Percentiles rank a stretch among this genome's conserved stretches.
phyloP scores from a whole-genome alignment of 2,888 invertebrate genomes.

The Sylvicola cinctus region DNA sequence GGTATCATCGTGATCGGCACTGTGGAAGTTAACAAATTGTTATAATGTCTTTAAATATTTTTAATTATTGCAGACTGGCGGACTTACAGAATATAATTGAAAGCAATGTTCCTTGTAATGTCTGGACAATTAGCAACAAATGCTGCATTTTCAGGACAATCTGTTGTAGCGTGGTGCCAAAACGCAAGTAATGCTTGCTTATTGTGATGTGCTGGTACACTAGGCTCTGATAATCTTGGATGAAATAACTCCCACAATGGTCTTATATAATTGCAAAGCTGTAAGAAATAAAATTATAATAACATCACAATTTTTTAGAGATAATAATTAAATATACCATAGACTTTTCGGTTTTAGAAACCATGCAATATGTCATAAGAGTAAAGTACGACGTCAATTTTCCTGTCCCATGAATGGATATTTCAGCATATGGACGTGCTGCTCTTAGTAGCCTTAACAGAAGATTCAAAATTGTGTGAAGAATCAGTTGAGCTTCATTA shows the following conservation, averaged over 20 bases:
- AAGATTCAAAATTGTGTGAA: conserved; percentile 51
- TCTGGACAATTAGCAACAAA: conserved; percentile 70
- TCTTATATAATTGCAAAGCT: conserved; percentile 83
- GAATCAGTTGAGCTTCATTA: conserved; percentile 35
- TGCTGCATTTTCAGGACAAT: conserved; percentile 84
- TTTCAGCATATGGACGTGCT: conserved; percentile 71
- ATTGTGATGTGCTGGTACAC: conserved; percentile 86
- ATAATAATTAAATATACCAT: conserved; percentile 37
- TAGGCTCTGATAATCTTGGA: conserved; percentile 83
- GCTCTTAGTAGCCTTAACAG: conserved; percentile 54
- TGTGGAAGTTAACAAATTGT: conserved; percentile 20
- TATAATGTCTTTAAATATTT: too few relatives aligned
- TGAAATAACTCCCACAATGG: conserved; percentile 90
- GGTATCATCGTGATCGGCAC: conserved; percentile 91
- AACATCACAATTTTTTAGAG: not conserved
- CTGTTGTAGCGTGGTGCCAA: conserved; percentile 84
- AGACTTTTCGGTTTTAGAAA: conserved; percentile 75
- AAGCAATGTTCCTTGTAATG: conserved; percentile 85
- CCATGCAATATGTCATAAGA: conserved; percentile 75
- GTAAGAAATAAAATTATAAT: conserved; percentile 14
- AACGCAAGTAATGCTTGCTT: conserved; percentile 82
- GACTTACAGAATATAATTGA: conserved; percentile 87
- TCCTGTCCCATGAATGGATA: conserved; percentile 70
- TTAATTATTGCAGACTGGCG: not conserved
- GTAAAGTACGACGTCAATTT: conserved; percentile 87